Evolutionary conservation across 30 jellyfish, hydroid and myxozoan species (phyloP).

Genomic region (Aurelia aurita complex sp. Pacific): DNA sequence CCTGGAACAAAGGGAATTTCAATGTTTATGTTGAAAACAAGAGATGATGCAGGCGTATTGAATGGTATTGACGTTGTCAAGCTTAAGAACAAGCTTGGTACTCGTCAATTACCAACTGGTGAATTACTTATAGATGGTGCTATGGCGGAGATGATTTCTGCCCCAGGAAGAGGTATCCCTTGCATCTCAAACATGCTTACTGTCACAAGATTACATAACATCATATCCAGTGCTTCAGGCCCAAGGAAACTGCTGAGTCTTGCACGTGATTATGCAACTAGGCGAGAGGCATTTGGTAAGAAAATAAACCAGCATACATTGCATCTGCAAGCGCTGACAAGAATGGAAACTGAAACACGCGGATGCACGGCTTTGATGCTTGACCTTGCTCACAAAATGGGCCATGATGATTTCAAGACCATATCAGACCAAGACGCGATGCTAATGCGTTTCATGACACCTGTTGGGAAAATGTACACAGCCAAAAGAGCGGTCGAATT

Average conservation of each 20-base stretch:
- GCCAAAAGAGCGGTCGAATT: slow-evolving; percentile 84
- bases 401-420: slow-evolving; percentile 66
- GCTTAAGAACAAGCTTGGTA: slow-evolving; percentile 86
- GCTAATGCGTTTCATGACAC: slow-evolving; percentile 83
- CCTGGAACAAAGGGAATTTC: slow-evolving; percentile 77
- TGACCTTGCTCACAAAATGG: slow-evolving; percentile 67
- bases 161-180: slow-evolving; percentile 84
- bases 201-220: slow-evolving; percentile 80
- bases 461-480: slow-evolving; percentile 88
- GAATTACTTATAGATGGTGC: slow-evolving; percentile 84
- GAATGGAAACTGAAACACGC: slow-evolving; percentile 70
- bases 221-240: slow-evolving; percentile 69
- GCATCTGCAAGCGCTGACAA: slow-evolving; percentile 77
- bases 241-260: slow-evolving; percentile 69
- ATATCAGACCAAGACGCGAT: slow-evolving; percentile 67
- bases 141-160: slow-evolving; percentile 61
- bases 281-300: slow-evolving; percentile 85
- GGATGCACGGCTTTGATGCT: slow-evolving; percentile 74
- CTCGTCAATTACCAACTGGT: slow-evolving; percentile 92
- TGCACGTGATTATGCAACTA: slow-evolving; percentile 75
- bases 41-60: slow-evolving; percentile 50
- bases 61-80: slow-evolving; percentile 82
- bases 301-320: slow-evolving; percentile 52
- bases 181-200: slow-evolving; percentile 87
- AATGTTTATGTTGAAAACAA: slow-evolving; percentile 78